These are phyloP conservation scores for Eudasyphora cyanicolor DNA, from an alignment of 2,888 invertebrate species.

Conservation along the genomic window DNA sequence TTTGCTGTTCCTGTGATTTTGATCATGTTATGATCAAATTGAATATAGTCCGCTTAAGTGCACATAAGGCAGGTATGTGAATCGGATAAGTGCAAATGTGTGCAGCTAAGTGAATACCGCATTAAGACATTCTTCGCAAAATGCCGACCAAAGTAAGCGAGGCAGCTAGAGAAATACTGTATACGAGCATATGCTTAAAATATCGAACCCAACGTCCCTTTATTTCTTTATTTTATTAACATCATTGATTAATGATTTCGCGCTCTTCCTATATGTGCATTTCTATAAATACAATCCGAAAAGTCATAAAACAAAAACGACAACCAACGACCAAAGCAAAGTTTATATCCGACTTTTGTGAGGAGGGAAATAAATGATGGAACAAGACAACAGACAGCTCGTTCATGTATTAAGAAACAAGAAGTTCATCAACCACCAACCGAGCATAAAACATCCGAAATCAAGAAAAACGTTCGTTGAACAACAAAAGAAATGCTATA, in stretches of 20 bases:
- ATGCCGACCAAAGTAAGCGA: too few species aligned
- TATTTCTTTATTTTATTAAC: not conserved
- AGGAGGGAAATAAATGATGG: slow-evolving; percentile 13
- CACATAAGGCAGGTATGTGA: too few species aligned
- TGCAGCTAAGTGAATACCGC: too few species aligned
- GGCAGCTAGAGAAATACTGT: too few species aligned
- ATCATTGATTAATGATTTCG: slow-evolving; percentile 8
- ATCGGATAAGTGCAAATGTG: too few species aligned
- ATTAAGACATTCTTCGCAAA: too few species aligned
- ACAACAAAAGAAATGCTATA: slow-evolving; percentile 47
- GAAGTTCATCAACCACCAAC: slow-evolving; percentile 66
- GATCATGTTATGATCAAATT: too few species aligned
- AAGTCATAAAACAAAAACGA: not conserved
- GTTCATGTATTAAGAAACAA: slow-evolving; percentile 38
- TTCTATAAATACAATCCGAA: not conserved
- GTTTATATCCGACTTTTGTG: slow-evolving; percentile 1
- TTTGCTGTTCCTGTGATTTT: too few species aligned
- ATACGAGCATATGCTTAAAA: too few species aligned
- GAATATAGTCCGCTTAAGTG: too few species aligned
- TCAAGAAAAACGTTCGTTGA: not conserved
- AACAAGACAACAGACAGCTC: slow-evolving; percentile 12
- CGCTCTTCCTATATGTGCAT: slow-evolving; percentile 36
- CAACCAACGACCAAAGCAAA: slow-evolving; percentile 21
- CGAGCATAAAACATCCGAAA: slow-evolving; percentile 53
- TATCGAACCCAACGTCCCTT: too few species aligned